These are phyloP conservation scores for Eriocheir sinensis DNA, from an alignment of 1,140 invertebrate species.

Conservation along the genomic window DNA sequence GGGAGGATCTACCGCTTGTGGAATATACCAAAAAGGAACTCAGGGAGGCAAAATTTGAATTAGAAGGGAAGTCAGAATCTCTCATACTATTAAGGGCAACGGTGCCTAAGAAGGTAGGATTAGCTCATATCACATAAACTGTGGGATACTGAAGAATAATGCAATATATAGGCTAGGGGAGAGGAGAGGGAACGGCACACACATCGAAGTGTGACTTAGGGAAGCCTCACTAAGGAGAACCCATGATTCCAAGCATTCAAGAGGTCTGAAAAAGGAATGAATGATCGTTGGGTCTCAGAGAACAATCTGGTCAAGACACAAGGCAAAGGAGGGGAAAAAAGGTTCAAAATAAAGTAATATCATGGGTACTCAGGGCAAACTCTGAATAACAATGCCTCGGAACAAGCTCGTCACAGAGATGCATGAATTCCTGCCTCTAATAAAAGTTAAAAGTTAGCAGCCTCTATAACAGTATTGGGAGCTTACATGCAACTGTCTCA, in stretches of 20 bases:
- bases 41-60: background rate
- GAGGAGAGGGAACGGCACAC: background rate
- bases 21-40: conserved; percentile 28
- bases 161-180: too few relatives aligned
- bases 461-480: too few relatives aligned
- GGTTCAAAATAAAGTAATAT: background rate
- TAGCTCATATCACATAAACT: conserved; percentile 8
- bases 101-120: conserved; percentile 7
- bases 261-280: conserved; percentile 10
- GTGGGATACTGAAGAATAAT: background rate
- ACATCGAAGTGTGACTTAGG: background rate
- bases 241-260: background rate
- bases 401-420: background rate
- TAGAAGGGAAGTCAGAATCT: conserved; percentile 30
- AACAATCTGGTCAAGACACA: conserved; percentile 2
- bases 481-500: background rate
- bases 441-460: background rate
- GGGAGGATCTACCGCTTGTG: background rate
- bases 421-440: background rate
- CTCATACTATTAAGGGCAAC: conserved; percentile 33
- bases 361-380: background rate
- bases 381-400: background rate
- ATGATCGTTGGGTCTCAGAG: conserved; percentile 2
- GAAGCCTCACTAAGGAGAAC: background rate
- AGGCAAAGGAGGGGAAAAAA: background rate